Percentiles rank a stretch among this genome's conserved stretches.
Conservation (phyloP, 1,140 invertebrate genomes). For the Papilio helenus region DNA sequence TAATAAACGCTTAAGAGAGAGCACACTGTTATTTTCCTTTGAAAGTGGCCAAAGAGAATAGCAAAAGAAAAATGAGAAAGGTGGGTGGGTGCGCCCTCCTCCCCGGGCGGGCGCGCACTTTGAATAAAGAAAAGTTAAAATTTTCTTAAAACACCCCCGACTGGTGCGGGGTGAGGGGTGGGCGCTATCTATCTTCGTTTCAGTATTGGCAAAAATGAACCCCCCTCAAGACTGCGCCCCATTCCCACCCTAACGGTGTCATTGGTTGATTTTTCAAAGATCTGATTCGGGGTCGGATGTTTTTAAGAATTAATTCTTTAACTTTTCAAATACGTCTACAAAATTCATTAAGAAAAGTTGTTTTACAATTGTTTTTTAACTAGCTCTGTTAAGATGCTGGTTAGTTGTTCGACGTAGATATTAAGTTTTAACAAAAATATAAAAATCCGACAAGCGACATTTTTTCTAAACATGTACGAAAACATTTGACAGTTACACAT, state of each 20-base stretch:
- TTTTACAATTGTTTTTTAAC: neutral
- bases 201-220: conserved; percentile 78
- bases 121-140: conserved; percentile 82
- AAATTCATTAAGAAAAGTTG: neutral
- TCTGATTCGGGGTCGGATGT: conserved; percentile 16
- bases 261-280: conserved; percentile 63
- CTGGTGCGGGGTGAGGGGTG: conserved; percentile 53
- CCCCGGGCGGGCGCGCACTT: conserved; percentile 52
- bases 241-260: conserved; percentile 57
- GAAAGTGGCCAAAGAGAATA: conserved; percentile 76
- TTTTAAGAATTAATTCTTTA: neutral
- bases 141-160: conserved; percentile 72
- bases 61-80: conserved; percentile 69
- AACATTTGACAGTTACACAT: neutral
- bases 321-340: conserved; percentile 1
- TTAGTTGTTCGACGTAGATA: too few species aligned
- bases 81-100: conserved; percentile 45
- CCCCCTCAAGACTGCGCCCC: conserved; percentile 55
- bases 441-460: neutral
- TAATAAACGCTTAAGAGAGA: conserved; percentile 75
- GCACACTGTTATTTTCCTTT: conserved; percentile 72
- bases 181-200: conserved; percentile 76
- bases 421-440: too few species aligned
- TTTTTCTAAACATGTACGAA: neutral
- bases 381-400: neutral